Conservation (phyloP, 2,797 vertebrate genomes). For the Anabas testudineus region DNA sequence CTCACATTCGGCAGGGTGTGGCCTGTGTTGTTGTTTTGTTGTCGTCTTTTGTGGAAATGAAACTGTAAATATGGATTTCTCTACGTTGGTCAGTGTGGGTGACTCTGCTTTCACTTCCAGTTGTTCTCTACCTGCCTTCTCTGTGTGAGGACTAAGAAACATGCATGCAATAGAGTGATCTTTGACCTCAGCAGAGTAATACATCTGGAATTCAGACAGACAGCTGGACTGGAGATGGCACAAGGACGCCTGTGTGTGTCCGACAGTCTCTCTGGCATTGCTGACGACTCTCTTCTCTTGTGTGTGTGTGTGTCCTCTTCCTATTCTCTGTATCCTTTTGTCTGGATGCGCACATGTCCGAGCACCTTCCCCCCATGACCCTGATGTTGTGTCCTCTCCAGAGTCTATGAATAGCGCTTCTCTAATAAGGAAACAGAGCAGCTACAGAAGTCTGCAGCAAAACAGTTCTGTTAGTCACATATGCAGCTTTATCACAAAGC, state of each 20-base stretch:
- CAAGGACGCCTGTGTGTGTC: constrained; percentile 52
- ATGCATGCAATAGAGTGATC: background rate
- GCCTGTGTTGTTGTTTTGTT: constrained; percentile 12
- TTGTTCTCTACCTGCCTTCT: constrained; percentile 5
- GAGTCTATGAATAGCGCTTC: constrained; percentile 56
- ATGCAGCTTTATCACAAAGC: constrained; percentile 59
- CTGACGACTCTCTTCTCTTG: constrained; percentile 26
- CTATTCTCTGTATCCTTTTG: constrained; percentile 48
- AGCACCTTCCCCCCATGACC: constrained; percentile 55
- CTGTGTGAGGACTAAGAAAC: constrained; percentile 17
- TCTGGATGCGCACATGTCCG: constrained; percentile 39
- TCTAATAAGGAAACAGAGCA: constrained; percentile 71
- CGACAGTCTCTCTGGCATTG: constrained; percentile 18
- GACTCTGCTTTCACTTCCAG: constrained; percentile 25
- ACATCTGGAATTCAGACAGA: constrained; percentile 49
- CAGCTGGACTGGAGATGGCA: constrained; percentile 57
- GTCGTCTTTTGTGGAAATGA: constrained; percentile 42
- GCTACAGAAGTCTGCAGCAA: constrained; percentile 69
- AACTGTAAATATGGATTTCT: constrained; percentile 23
- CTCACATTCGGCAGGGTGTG: constrained; percentile 64
- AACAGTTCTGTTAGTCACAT: constrained; percentile 54
- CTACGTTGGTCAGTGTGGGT: background rate
- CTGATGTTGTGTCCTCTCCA: constrained; percentile 46
- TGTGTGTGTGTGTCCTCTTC: constrained; percentile 40
- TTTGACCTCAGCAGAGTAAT: constrained; percentile 28